Conservation (phyloP, 2,797 vertebrate genomes). For the Arctocebus calabarensis region DNA sequence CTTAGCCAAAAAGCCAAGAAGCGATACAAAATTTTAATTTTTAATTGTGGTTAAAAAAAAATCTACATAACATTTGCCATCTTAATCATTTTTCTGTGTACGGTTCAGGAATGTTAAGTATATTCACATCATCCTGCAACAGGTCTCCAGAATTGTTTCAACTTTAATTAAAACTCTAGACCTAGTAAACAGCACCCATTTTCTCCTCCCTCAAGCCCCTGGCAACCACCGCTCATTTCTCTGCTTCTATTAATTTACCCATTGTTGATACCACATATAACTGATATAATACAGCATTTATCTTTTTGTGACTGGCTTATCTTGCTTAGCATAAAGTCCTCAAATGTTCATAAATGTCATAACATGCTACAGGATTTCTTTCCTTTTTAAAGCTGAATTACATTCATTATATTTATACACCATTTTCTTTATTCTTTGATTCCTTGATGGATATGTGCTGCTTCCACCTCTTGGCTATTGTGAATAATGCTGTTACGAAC, state of each 20-base stretch:
- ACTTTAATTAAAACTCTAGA: not conserved
- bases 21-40: not conserved
- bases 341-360: not conserved
- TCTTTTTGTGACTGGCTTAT: constrained; percentile 2
- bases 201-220: not conserved
- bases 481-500: not conserved
- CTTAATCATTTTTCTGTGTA: not conserved
- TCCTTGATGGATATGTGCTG: not conserved
- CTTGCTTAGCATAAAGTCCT: not conserved
- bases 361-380: not conserved
- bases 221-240: not conserved
- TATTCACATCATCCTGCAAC: not conserved
- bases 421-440: not conserved
- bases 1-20: no score
- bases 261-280: not conserved
- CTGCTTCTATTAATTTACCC: not conserved
- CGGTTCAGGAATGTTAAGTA: not conserved
- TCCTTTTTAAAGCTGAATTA: not conserved
- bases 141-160: not conserved
- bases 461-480: not conserved
- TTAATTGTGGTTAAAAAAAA: not conserved
- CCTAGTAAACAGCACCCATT: not conserved
- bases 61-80: not conserved
- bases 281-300: not conserved
- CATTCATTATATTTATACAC: not conserved